These are phyloP conservation scores for Anolis carolinensis DNA, from an alignment of 2,113 vertebrate species.

Conservation along the genomic window DNA sequence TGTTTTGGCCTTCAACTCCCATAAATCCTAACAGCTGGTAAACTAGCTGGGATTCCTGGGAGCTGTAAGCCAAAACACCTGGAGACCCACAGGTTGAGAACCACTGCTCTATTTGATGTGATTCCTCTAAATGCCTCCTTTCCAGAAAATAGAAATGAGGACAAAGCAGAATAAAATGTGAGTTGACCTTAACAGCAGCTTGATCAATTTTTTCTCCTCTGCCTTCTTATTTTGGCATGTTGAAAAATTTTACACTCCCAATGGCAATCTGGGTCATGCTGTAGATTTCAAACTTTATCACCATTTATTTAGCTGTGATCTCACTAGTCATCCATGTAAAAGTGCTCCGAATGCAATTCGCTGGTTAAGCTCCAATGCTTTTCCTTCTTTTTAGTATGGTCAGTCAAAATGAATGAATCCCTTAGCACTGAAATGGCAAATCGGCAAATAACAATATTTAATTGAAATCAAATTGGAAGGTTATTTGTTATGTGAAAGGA, in stretches of 20 bases:
- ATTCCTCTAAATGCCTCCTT: not conserved
- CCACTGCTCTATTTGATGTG: not conserved
- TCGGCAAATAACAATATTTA: conserved; percentile 66
- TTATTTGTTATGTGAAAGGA: conserved; percentile 57
- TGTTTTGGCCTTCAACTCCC: no score
- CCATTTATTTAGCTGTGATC: no score
- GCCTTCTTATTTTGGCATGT: not conserved
- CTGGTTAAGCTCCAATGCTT: not conserved
- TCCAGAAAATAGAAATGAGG: not conserved
- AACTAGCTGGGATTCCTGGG: no score
- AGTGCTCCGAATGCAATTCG: not conserved
- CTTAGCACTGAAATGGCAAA: conserved; percentile 50
- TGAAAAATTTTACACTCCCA: not conserved
- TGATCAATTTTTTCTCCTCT: not conserved
- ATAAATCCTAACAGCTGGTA: no score
- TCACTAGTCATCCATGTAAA: not conserved
- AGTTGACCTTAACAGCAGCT: not conserved
- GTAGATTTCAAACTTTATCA: not conserved
- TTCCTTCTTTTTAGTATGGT: not conserved
- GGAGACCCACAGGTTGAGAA: no score
- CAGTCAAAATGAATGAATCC: not conserved
- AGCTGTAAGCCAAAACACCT: no score
- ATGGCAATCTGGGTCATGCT: not conserved
- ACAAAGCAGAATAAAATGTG: not conserved
- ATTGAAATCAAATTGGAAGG: conserved; percentile 68